Base-by-base conservation (phyloP, 1,140 invertebrate genomes). In the Lamellibrachia luymesi region DNA sequence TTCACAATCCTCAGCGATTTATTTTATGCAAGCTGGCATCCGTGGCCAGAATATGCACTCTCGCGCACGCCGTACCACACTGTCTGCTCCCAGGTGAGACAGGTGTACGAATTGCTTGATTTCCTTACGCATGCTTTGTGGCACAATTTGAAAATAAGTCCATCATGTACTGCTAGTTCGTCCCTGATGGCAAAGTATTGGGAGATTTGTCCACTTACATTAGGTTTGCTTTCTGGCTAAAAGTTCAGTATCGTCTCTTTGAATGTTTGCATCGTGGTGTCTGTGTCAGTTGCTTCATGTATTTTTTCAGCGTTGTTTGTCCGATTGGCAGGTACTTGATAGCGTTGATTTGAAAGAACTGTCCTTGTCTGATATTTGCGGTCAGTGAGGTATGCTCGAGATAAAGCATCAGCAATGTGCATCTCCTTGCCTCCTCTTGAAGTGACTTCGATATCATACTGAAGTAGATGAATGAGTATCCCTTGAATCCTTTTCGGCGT, bases 391-490 rank as follows among this genome's bases (percentile, higher is more conserved):
- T 92, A 92, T 52, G 64, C 90, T 50, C 91, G 38, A 49, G 94
- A 95, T 92, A 94, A 91, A 90, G 92, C 92, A 94, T 94, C 96
- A 93, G 93, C 96, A 96, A 94, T 96, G 95, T 27, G 95, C 95
- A 95, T 97, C 96, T 92, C 96, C 95, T 95, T 94, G 2, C 94
- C 95, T 90, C 95, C 51, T 27, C 94, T 93, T 93, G 96, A 97
- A 49, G 92, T 64, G 0, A 97, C 93, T 51, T 95, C 93, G 51
- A 97, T 95, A 94, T 96, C 95, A 95, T 96, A 97, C 93, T 94
- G 90, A 91, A 96, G 95, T 25, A 97, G 89, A 92, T 94, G 94
- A 7, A 97, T 93, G 25, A 96, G 80, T 95, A 97, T 96, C 25
- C 95, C 92, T 94, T 97, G 95, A 52, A 97, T 94, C 92, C 96